Conservation (phyloP, 2,113 vertebrate genomes). For the Calypte anna region DNA sequence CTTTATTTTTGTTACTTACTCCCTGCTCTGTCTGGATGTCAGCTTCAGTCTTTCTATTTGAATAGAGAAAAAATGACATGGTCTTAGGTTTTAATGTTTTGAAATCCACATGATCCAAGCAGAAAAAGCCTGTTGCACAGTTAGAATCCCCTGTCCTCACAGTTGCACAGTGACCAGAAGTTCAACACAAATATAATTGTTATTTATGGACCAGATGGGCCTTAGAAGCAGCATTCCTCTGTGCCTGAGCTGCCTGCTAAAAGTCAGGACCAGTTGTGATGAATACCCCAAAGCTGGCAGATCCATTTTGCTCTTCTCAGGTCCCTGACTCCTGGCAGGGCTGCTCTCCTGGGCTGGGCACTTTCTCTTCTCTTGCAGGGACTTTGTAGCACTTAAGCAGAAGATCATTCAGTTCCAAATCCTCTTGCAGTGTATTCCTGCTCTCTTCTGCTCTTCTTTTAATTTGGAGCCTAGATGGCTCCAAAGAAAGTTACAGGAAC, state of each 20-base stretch:
- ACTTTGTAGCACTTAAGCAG: no score
- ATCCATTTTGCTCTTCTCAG: not conserved
- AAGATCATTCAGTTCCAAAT: not conserved
- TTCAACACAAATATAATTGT: not conserved
- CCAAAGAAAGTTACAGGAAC: not conserved
- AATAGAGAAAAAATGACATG: not conserved
- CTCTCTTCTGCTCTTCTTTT: not conserved
- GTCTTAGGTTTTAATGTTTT: not conserved
- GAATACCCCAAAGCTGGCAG: not conserved
- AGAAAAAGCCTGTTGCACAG: not conserved
- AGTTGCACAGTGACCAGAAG: not conserved
- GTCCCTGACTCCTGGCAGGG: not conserved
- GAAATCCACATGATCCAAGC: not conserved
- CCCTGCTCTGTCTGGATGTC: not conserved
- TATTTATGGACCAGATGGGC: not conserved
- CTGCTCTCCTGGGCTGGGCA: not conserved
- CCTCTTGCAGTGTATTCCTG: not conserved
- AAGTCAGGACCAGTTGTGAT: not conserved
- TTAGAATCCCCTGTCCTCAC: not conserved
- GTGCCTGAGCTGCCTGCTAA: not conserved
- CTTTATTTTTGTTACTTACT: not conserved
- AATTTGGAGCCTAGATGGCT: not conserved
- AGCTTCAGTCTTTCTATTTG: not conserved
- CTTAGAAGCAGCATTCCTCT: not conserved
- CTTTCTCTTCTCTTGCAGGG: not conserved